phyloP scores from a whole-genome alignment of 2,888 invertebrate genomes.

The Agriopis leucophaearia region DNA sequence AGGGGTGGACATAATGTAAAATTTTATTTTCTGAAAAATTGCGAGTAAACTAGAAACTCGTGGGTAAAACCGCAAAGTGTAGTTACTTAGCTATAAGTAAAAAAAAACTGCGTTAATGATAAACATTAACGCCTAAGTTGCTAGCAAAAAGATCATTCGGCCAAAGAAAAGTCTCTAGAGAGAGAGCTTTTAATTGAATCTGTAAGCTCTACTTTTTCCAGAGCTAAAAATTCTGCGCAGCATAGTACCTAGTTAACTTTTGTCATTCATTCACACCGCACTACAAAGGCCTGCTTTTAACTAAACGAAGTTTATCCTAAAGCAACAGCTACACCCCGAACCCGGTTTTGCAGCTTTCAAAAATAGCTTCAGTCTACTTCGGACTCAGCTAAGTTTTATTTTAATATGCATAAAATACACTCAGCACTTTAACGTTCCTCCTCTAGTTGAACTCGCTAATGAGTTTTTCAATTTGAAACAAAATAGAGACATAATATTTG shows the following conservation, averaged over 20 bases:
- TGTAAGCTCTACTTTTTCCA: slow-evolving; percentile 30
- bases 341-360: slow-evolving; percentile 55
- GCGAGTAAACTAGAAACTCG: too few species aligned
- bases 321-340: slow-evolving; percentile 57
- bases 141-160: slow-evolving; percentile 1
- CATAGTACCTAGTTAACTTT: slow-evolving; percentile 55
- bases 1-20: too few species aligned
- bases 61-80: too few species aligned
- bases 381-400: slow-evolving; percentile 47
- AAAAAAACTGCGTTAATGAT: not conserved
- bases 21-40: too few species aligned
- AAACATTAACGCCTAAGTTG: not conserved
- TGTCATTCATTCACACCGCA: slow-evolving; percentile 56
- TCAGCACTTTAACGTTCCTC: slow-evolving; percentile 45
- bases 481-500: slow-evolving; percentile 26
- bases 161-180: slow-evolving; percentile 17
- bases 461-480: slow-evolving; percentile 47
- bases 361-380: slow-evolving; percentile 55
- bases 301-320: slow-evolving; percentile 65
- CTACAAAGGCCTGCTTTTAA: slow-evolving; percentile 64
- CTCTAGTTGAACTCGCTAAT: slow-evolving; percentile 47
- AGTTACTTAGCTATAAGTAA: too few species aligned
- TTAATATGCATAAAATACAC: slow-evolving; percentile 50
- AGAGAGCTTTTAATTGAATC: slow-evolving; percentile 39
- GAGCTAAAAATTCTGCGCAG: slow-evolving; percentile 38